Evolutionary conservation across 2,113 vertebrate species (phyloP), one percentile per base, ranked within the genome.

Genomic region (Anarhynchus alexandrinus): DNA sequence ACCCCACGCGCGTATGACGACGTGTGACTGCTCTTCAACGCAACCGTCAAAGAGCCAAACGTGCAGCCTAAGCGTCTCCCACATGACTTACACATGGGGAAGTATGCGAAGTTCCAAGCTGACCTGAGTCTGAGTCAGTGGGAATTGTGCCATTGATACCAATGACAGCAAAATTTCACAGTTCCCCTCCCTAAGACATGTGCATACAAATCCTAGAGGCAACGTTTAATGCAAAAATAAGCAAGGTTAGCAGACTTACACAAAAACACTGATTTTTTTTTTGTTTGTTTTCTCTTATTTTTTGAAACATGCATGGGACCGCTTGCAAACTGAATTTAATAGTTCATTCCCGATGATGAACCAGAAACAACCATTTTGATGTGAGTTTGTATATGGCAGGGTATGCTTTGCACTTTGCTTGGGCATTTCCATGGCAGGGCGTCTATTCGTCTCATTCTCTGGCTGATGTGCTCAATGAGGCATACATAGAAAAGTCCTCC

Each of bases 1-100:
- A 5, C 25, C 71, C 52, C 54, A 32, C 5, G 0, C 5, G 8
- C 7, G 1, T 8, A 21, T n/a, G 38, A 59, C 57, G 42, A 7
- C 14, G 15, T 1, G 8, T 9, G 58, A 4, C 14, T 10, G 12
- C 62, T 74, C 86, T 78, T 47, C 88, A 43, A 1, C 1, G 6
- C 70, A 16, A 26, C 14, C 8, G 6, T 26, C 57, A 15, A 40
- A 86, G 40, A 83, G 47, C 55, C 86, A 89, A 74, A 51, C 3
- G 0, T 36, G n/a, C 51, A 70, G 27, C 42, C 38, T 2, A 27
- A 38, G 34, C 23, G 42, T 78, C 51, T 58, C 29, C 72, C 42
- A 16, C 65, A 22, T 43, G 57, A 10, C 20, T 22, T 79, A 15
- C 6, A 1, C 15, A 42, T 25, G 38, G 43, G 76, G 47, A 57